Base-by-base conservation (phyloP, 2,113 vertebrate species). In the Corythornis vintsioides region DNA sequence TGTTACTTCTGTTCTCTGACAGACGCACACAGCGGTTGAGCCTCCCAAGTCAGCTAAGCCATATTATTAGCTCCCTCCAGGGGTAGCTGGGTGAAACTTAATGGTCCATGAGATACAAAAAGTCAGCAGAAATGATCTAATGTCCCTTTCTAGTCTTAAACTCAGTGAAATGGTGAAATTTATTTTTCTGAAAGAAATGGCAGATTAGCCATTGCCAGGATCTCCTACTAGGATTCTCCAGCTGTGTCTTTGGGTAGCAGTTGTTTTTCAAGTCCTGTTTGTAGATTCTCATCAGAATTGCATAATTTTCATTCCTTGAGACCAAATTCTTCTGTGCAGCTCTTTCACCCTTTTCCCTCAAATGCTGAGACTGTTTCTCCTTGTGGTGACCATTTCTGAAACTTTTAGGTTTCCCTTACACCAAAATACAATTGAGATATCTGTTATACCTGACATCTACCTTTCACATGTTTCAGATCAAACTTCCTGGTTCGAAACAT, bases 71-170 rank as follows among this genome's bases (percentile, higher is more conserved):
- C 85, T 95, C 83, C 80, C 92, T 91, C 77, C 92, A 78, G 92
- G 96, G 76, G 65, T 90, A 93, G 59, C 94, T 83, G 88, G 93
- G 50, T 86, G 69, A 94, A 96, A 83, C 79, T 86, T 94, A 95
- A 96, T 79, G 67, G 72, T 71, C 92, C 83, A 26, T 94, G 92
- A 93, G 88, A 92, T 78, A 77, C 70, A 90, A n/a, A 71, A 96
- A 96, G 90, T 96, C 94, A 92, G 83, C 84, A 90, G 83, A 91
- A 96, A 74, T 94, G 43, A 94, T 95, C 85, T 94, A 81, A 96
- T 95, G 69, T 95, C 92, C 90, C 90, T 83, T 86, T 83, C 77
- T 83, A 88, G 86, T 63, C 92, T 92, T 94, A 95, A 96, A 95
- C 56, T 76, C 85, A 92, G 60, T 94, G 94, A 94, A 94, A 90